Percentiles rank a stretch among this genome's conserved stretches.
Conservation (phyloP, 2,888 invertebrate species). For the Archaeoteleia sp. region DNA sequence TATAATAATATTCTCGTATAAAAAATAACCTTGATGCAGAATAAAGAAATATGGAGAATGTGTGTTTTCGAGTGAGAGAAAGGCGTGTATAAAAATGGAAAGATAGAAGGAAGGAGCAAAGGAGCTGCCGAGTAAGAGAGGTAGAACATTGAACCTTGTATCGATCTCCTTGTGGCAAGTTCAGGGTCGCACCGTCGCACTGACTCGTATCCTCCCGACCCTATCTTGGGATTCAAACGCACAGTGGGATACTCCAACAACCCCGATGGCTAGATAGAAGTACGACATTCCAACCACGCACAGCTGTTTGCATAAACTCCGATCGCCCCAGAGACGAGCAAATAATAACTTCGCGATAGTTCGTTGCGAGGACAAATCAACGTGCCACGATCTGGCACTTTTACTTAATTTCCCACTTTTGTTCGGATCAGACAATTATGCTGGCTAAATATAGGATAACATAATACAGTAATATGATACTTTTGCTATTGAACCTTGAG, state of each 20-base stretch:
- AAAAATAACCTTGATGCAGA: no score
- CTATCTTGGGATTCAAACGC: slow-evolving; percentile 40
- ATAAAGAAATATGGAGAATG: no score
- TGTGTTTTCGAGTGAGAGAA: slow-evolving; percentile 37
- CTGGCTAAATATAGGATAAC: no score
- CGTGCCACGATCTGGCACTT: slow-evolving; percentile 43
- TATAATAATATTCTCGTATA: no score
- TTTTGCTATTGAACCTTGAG: no score
- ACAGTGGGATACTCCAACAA: slow-evolving; percentile 29
- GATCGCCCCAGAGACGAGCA: slow-evolving; percentile 56
- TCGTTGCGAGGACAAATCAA: slow-evolving; percentile 54
- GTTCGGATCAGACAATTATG: no score
- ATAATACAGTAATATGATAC: no score
- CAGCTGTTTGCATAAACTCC: slow-evolving; percentile 68
- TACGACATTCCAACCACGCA: slow-evolving; percentile 63
- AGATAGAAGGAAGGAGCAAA: slow-evolving; percentile 22
- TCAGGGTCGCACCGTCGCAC: slow-evolving; percentile 68
- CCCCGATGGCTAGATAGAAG: slow-evolving; percentile 37
- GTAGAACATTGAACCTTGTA: slow-evolving; percentile 69
- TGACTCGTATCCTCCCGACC: slow-evolving; percentile 42
- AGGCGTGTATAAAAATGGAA: no score
- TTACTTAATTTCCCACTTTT: slow-evolving; percentile 24
- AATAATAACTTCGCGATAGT: slow-evolving; percentile 65
- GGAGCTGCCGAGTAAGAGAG: slow-evolving; percentile 33
- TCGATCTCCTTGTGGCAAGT: slow-evolving; percentile 66